phyloP scores from a whole-genome alignment of 2,113 vertebrate genomes.

The Amphiprion percula region DNA sequence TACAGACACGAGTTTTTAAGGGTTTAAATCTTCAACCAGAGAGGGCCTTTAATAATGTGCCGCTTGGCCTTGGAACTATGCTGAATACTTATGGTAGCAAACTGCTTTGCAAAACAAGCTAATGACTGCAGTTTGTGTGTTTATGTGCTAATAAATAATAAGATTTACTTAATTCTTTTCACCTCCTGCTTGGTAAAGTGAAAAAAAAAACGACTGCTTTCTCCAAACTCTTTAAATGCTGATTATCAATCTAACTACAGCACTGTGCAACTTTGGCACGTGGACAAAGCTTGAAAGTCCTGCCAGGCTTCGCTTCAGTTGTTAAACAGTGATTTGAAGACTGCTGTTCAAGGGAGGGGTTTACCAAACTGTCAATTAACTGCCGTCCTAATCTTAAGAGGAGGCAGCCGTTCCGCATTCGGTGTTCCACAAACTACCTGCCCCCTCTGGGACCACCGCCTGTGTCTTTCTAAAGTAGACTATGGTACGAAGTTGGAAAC shows the following conservation, averaged over 20 bases:
- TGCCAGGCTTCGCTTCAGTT: not conserved
- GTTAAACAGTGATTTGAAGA: not conserved
- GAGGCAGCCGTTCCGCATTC: constrained; percentile 16
- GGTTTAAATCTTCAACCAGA: too few species aligned
- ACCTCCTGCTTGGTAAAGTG: not conserved
- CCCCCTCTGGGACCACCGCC: constrained; percentile 53
- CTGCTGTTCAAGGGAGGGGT: constrained; percentile 15
- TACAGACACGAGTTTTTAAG: too few species aligned
- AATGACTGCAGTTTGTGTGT: not conserved
- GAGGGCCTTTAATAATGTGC: too few species aligned
- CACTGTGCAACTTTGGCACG: not conserved
- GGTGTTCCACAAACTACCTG: constrained; percentile 58
- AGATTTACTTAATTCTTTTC: too few species aligned
- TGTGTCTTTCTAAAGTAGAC: constrained; percentile 49
- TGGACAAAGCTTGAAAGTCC: not conserved
- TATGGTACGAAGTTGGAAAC: constrained; percentile 50
- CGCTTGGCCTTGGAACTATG: too few species aligned
- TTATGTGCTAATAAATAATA: too few species aligned
- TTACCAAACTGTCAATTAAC: constrained; percentile 41
- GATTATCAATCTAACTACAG: not conserved
- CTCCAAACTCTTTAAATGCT: too few species aligned
- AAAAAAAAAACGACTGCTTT: too few species aligned
- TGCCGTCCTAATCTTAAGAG: constrained; percentile 39
- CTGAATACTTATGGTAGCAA: not conserved
- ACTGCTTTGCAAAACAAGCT: constrained; percentile 4